Percentiles rank a stretch among this genome's conserved stretches.
phyloP scores from a whole-genome alignment of 2,113 vertebrate genomes.

The Chunga burmeisteri region DNA sequence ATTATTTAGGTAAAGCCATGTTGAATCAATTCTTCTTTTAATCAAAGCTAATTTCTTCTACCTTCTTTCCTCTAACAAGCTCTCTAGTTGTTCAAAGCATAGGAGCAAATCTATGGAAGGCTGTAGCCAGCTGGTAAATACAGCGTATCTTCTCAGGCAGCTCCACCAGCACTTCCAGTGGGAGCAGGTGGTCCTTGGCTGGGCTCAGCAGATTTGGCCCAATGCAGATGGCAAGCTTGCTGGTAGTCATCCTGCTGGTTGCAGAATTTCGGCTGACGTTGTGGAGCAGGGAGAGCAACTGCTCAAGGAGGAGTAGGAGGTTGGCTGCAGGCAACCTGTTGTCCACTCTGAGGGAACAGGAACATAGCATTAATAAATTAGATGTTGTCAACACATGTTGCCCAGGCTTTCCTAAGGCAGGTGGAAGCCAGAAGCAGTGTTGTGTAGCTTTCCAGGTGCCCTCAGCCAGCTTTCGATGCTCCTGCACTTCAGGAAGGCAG shows the following conservation, averaged over 20 bases:
- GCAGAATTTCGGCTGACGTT: slow-evolving; percentile 74
- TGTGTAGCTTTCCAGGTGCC: background rate
- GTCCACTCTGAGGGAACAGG: slow-evolving; percentile 63
- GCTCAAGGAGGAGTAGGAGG: slow-evolving; percentile 73
- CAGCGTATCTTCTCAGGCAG: no score
- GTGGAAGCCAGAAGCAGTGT: background rate
- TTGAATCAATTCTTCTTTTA: background rate
- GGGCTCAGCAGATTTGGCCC: slow-evolving; percentile 82
- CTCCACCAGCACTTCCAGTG: slow-evolving; percentile 64
- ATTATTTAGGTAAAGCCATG: background rate
- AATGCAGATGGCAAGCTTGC: slow-evolving; percentile 84
- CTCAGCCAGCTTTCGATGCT: background rate
- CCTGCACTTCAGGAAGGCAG: background rate
- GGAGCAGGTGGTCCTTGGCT: slow-evolving; percentile 27
- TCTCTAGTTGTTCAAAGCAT: background rate
- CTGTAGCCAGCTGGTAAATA: no score
- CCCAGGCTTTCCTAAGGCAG: background rate
- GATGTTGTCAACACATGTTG: background rate
- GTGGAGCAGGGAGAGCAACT: slow-evolving; percentile 78
- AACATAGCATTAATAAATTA: background rate
- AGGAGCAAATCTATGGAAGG: background rate
- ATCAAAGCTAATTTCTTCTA: background rate
- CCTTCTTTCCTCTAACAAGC: background rate
- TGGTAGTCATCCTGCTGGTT: slow-evolving; percentile 82
- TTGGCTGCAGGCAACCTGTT: slow-evolving; percentile 73